These are phyloP conservation scores for Dreissena polymorpha DNA, from an alignment of 1,140 invertebrate species.

Conservation along the genomic window DNA sequence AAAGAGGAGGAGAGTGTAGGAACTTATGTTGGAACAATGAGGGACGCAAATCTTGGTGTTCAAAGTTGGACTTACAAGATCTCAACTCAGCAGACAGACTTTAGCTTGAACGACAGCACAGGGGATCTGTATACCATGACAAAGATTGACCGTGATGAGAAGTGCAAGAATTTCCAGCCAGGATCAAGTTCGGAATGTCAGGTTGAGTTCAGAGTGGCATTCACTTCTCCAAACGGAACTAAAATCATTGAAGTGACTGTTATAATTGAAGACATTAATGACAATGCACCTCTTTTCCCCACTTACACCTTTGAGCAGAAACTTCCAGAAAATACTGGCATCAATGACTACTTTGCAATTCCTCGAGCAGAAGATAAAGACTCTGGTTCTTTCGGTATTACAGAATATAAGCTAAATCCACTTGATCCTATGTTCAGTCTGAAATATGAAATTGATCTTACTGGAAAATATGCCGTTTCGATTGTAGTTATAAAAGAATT, in stretches of 20 bases:
- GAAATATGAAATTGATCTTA: conserved; percentile 55
- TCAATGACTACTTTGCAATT: conserved; percentile 61
- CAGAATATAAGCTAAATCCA: conserved; percentile 64
- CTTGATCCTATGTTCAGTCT: conserved; percentile 61
- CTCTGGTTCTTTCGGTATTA: conserved; percentile 67
- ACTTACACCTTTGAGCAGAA: conserved; percentile 55
- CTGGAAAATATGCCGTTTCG: conserved; percentile 66
- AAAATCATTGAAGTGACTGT: conserved; percentile 53
- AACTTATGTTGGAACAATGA: conserved; percentile 12
- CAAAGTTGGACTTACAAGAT: not conserved
- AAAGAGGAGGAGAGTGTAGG: conserved; percentile 10
- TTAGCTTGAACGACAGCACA: conserved; percentile 24
- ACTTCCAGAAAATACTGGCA: conserved; percentile 67
- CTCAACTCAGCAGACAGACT: not conserved
- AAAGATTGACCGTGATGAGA: conserved; percentile 67
- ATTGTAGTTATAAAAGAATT: conserved; percentile 64
- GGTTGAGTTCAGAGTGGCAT: conserved; percentile 55
- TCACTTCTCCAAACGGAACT: conserved; percentile 16
- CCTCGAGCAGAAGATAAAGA: conserved; percentile 73
- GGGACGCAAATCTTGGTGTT: not conserved
- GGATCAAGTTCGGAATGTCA: conserved; percentile 44
- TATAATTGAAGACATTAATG: conserved; percentile 72
- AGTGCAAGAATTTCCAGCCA: conserved; percentile 55
- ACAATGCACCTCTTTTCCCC: conserved; percentile 73
- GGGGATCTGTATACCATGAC: conserved; percentile 51